Conservation (phyloP, 2,888 invertebrate genomes). For the Agriopis leucophaearia region DNA sequence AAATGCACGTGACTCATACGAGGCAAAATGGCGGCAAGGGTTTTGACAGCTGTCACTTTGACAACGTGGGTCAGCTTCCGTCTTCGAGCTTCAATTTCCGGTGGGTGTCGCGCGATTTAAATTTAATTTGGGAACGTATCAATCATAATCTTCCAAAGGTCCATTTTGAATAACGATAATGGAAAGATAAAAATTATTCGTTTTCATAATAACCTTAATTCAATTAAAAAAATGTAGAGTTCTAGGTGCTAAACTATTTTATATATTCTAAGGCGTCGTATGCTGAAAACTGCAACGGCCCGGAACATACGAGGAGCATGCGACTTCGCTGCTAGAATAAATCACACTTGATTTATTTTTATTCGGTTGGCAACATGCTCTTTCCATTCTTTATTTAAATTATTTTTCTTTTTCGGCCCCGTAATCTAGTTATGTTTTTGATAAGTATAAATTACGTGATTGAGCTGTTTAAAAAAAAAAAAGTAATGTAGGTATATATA, state of each 20-base stretch:
- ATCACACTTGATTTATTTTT: conserved; percentile 85
- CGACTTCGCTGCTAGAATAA: conserved; percentile 73
- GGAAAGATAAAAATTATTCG: background rate
- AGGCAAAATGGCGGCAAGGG: conserved; percentile 55
- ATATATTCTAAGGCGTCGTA: conserved; percentile 60
- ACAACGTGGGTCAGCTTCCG: conserved; percentile 73
- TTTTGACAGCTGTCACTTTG: conserved; percentile 78
- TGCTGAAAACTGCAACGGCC: conserved; percentile 60
- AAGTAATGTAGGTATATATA: too few relatives aligned
- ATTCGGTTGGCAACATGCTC: conserved; percentile 77
- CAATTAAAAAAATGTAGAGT: too few relatives aligned
- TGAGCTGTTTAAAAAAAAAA: background rate
- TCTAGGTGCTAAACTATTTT: conserved; percentile 25
- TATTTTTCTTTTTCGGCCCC: conserved; percentile 60
- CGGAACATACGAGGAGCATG: conserved; percentile 58
- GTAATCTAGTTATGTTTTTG: conserved; percentile 25
- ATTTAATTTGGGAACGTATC: conserved; percentile 68
- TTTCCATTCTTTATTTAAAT: conserved; percentile 71
- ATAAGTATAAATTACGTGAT: background rate
- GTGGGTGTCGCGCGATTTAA: conserved; percentile 70
- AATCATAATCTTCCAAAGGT: conserved; percentile 44
- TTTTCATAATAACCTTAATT: background rate
- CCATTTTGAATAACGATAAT: background rate
- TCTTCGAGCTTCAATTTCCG: conserved; percentile 79
- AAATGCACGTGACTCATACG: conserved; percentile 40